Conservation (phyloP, 2,797 vertebrate species). For the Clarias fuscus region DNA sequence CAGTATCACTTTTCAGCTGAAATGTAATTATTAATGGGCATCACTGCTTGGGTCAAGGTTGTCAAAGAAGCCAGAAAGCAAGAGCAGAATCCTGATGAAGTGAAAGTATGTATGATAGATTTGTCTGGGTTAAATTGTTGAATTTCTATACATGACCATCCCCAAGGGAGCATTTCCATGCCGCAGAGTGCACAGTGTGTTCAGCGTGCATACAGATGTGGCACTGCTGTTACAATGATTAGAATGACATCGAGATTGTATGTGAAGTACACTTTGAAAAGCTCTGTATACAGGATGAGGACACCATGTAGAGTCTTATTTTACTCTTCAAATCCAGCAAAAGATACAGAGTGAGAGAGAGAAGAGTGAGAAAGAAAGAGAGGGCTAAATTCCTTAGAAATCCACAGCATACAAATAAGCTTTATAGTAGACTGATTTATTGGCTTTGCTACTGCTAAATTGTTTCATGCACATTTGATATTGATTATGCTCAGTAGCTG, state of each 20-base stretch:
- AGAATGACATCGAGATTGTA: slow-evolving; percentile 11
- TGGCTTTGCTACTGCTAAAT: not conserved
- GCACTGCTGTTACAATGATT: slow-evolving; percentile 4
- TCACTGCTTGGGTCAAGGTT: slow-evolving; percentile 13
- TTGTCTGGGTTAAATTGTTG: not conserved
- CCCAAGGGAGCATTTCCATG: slow-evolving; percentile 15
- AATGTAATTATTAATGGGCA: slow-evolving; percentile 11
- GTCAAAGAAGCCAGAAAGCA: slow-evolving; percentile 3
- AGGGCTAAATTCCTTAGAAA: not conserved
- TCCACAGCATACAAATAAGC: not conserved
- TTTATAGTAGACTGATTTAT: not conserved
- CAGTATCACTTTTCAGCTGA: not conserved
- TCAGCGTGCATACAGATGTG: not conserved
- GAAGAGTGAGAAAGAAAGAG: not conserved
- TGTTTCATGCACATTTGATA: not conserved
- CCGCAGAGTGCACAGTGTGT: not conserved
- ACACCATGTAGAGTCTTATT: not conserved
- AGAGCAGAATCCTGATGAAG: slow-evolving; percentile 21
- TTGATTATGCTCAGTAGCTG: not conserved
- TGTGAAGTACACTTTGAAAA: not conserved
- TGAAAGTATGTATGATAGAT: slow-evolving; percentile 1
- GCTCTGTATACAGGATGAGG: not conserved
- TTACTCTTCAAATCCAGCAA: not conserved
- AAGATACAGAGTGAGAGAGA: not conserved
- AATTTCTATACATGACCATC: slow-evolving; percentile 21